A percentile compares a stretch with the other conserved stretches of the same genome.
Evolutionary conservation across 37 sponge, comb jelly and placozoan genomes (phyloP).

Genomic region (Ephydatia muelleri): DNA sequence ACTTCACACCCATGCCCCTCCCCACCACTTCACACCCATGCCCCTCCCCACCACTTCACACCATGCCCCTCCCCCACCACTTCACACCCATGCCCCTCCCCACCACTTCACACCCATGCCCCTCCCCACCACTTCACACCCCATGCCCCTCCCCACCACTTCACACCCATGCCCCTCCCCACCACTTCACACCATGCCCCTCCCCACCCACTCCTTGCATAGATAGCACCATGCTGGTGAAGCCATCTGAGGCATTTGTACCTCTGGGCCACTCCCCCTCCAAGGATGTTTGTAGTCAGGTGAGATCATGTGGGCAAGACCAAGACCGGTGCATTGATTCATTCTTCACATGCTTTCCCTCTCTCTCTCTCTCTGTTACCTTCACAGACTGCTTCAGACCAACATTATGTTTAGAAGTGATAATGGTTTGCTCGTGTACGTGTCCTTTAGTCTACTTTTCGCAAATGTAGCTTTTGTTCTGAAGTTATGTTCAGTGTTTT

Average conservation of each 20-base stretch:
- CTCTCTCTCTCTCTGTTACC: not conserved
- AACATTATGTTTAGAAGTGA: constrained; percentile 42
- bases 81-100: no score
- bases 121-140: no score
- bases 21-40: no score
- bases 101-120: no score
- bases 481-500: not conserved
- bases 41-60: no score
- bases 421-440: constrained; percentile 7
- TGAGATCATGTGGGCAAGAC: not conserved
- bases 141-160: no score
- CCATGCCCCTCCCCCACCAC: no score
- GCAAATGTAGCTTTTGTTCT: not conserved
- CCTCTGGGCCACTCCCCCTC: constrained; percentile 9
- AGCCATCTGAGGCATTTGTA: constrained; percentile 25
- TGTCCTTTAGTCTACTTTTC: not conserved
- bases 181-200: not conserved
- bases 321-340: no score
- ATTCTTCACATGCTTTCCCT: not conserved
- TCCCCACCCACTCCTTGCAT: not conserved
- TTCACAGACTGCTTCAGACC: constrained; percentile 49
- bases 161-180: no score
- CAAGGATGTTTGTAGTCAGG: not conserved
- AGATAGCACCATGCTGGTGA: constrained; percentile 20
- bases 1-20: no score